A percentile compares a stretch with the other conserved stretches of the same genome.
These are phyloP conservation scores for Pedetes capensis DNA, from an alignment of 2,113 vertebrate genomes.

Conservation along the genomic window DNA sequence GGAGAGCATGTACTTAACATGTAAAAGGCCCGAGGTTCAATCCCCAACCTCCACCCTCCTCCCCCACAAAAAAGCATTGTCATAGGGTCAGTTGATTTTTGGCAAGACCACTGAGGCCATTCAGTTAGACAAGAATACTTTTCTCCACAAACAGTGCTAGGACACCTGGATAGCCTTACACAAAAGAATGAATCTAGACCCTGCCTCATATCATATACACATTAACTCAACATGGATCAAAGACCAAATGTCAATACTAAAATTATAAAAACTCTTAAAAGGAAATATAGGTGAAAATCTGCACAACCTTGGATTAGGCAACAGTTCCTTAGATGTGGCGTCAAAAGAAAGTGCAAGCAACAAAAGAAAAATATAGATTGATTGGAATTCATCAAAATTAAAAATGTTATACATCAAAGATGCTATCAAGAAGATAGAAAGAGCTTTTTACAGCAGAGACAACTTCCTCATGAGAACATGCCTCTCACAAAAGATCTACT, in stretches of 20 bases:
- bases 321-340: neutral
- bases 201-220: neutral
- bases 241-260: constrained; percentile 17
- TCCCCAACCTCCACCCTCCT: too few species aligned
- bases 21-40: neutral
- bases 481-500: neutral
- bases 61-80: neutral
- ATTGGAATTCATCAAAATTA: constrained; percentile 11
- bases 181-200: neutral
- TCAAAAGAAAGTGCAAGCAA: constrained; percentile 16
- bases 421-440: neutral
- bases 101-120: neutral
- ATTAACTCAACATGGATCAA: neutral
- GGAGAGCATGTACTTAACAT: neutral
- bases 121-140: neutral
- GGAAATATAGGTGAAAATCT: constrained; percentile 19
- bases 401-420: neutral
- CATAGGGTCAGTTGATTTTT: neutral
- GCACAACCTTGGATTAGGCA: neutral
- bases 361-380: constrained; percentile 19
- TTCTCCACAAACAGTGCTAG: neutral
- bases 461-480: neutral
- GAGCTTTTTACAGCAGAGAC: neutral
- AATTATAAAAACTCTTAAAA: constrained; percentile 32
- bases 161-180: neutral